Conservation (phyloP, 2,797 vertebrate genomes). For the Coilia nasus region DNA sequence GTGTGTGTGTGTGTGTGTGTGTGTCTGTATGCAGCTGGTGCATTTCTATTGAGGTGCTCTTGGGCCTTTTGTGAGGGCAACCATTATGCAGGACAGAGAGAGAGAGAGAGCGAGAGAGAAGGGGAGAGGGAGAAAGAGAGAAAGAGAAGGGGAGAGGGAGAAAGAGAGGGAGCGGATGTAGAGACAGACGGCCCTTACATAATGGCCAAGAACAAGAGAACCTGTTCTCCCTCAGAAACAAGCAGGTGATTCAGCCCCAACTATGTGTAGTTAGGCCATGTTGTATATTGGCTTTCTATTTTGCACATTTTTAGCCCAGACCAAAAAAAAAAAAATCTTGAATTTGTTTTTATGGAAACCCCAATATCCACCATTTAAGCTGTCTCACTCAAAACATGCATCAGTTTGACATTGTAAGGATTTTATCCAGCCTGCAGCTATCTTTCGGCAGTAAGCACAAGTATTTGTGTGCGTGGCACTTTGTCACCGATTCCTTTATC, state of each 20-base stretch:
- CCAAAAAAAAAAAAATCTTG: not conserved
- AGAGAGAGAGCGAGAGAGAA: conserved; percentile 14
- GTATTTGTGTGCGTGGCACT: conserved; percentile 37
- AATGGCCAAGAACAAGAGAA: conserved; percentile 20
- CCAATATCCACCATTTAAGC: not conserved
- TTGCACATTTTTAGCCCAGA: not conserved
- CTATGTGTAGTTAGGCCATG: not conserved
- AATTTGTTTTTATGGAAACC: no score
- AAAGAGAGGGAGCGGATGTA: conserved; percentile 34
- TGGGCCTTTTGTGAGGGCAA: conserved; percentile 45
- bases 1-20: conserved; percentile 9
- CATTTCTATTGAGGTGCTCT: conserved; percentile 33
- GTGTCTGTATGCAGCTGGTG: conserved; percentile 9
- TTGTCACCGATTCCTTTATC: conserved; percentile 68
- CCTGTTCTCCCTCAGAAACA: conserved; percentile 35
- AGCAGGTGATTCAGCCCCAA: conserved; percentile 39
- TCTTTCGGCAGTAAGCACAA: not conserved
- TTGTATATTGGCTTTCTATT: conserved; percentile 39
- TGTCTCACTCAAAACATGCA: not conserved
- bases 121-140: conserved; percentile 8
- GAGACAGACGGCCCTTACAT: conserved; percentile 40
- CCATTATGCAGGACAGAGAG: conserved; percentile 27
- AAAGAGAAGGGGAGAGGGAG: not conserved
- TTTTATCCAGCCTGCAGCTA: not conserved
- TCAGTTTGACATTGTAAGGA: not conserved